Base-by-base conservation (phyloP, 2,888 invertebrate species). In the Tiphia femorata region DNA sequence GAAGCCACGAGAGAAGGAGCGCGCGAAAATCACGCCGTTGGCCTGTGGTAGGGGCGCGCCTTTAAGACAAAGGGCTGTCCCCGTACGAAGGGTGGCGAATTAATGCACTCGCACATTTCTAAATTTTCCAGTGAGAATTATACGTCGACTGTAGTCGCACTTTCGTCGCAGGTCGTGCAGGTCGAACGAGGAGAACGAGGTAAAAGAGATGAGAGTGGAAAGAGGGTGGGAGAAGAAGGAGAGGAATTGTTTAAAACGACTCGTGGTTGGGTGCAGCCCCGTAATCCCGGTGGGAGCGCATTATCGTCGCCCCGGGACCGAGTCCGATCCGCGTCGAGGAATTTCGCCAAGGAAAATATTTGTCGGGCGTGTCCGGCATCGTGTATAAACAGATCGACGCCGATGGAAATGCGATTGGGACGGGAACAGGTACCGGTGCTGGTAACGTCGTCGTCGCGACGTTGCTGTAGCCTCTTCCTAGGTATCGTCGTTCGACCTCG, bases 371-470 rank as follows among this genome's bases (percentile, higher is more conserved):
- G 80, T 81, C 76, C 70, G 72, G 67, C 73, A 72, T 73, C 75
- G 78, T 79, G 74, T 80, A 81, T 78, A 81, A 80, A 81, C 81
- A 80, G 81, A 80, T 81, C 80, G 72, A 58, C 59, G 52, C 38
- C 49, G 63, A 55, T 49, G 63, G 54, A 71, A 68, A 62, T 61
- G 62, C 60, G 67, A 65, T 62, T 67, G 67, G 58, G 53, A 37
- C 21, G 17, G 53, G 52, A n/a, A 60, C 71, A 68, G 68, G 65
- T 65, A 70, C 30, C 35, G 33, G 41, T 3, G 20, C 37, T 19
- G 52, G 46, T 61, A 60, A 59, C 49, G 51, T 57, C 63, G 23
- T 49, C 52, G 29, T 53, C 17, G 43, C 19, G 19, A 14, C 0
- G 10, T 14, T 12, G 16, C 37, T 51, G 51, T 6, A 14, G 17